A percentile compares a stretch with the other conserved stretches of the same genome.
Conservation (phyloP, 2,888 invertebrate species). For the Hetaerina titia region DNA sequence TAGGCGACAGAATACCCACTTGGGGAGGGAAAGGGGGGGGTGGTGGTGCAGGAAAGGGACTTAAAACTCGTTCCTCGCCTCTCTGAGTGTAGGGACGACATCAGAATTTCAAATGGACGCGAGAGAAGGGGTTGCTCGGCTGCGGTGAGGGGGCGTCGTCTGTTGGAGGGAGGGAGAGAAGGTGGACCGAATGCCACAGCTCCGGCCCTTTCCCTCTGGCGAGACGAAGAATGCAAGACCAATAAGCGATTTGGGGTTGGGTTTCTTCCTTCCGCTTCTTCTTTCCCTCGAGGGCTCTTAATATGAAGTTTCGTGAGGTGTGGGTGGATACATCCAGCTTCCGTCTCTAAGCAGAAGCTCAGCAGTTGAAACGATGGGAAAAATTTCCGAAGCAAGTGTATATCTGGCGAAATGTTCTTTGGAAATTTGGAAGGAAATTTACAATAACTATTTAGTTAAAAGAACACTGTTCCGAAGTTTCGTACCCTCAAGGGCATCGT, state of each 20-base stretch:
- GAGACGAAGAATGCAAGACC: conserved; percentile 17
- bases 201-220: background rate
- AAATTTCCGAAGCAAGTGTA: background rate
- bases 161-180: too few species aligned
- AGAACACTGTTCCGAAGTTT: too few species aligned
- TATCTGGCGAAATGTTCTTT: too few species aligned
- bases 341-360: background rate
- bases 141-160: too few species aligned
- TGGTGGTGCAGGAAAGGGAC: background rate
- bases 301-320: too few species aligned
- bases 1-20: background rate
- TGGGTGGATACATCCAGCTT: too few species aligned
- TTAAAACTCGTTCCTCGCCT: background rate
- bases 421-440: too few species aligned
- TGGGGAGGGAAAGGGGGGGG: too few species aligned
- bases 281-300: too few species aligned
- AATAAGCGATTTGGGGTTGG: background rate
- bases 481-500: too few species aligned
- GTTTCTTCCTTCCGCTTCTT: background rate
- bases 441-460: too few species aligned
- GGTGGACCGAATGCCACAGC: too few species aligned
- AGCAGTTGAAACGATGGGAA: background rate
- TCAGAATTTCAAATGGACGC: conserved; percentile 2
- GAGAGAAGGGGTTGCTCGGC: background rate
- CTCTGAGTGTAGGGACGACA: background rate